Percentiles rank a stretch among this genome's conserved stretches.
Evolutionary conservation across 2,888 invertebrate species (phyloP).

Genomic region (Zhengitettix transpicula): DNA sequence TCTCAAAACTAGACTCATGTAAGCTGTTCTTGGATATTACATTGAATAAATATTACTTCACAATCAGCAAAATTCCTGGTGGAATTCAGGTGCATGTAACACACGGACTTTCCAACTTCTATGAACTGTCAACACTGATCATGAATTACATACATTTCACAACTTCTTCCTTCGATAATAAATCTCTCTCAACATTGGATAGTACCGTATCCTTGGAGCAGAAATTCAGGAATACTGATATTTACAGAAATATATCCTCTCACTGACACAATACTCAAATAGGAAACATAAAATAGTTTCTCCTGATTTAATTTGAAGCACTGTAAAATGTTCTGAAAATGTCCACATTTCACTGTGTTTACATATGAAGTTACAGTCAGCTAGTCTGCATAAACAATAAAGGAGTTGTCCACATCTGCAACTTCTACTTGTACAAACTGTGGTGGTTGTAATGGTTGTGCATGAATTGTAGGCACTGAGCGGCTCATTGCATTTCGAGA

Average conservation of each 20-base stretch:
- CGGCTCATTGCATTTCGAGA: constrained; percentile 41
- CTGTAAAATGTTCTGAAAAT: neutral
- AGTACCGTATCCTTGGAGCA: neutral
- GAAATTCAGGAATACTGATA: neutral
- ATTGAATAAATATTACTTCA: too few species aligned
- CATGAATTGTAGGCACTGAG: constrained; percentile 21
- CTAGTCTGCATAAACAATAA: constrained; percentile 74
- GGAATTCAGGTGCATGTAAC: too few species aligned
- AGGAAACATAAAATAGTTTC: neutral
- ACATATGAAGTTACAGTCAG: neutral
- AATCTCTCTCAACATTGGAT: too few species aligned
- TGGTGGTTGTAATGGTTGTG: constrained; percentile 39
- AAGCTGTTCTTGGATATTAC: too few species aligned
- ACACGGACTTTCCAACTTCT: too few species aligned
- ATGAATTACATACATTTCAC: too few species aligned
- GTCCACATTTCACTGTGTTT: neutral
- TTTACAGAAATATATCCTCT: neutral
- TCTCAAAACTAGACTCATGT: too few species aligned
- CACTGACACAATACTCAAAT: neutral
- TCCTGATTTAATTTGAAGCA: neutral
- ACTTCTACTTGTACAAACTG: constrained; percentile 59
- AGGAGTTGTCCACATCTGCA: constrained; percentile 54
- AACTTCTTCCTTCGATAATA: too few species aligned
- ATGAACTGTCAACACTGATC: too few species aligned
- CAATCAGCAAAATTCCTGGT: too few species aligned